Percentiles rank a stretch among this genome's conserved stretches.
phyloP scores from a whole-genome alignment of 64 coral and sea anemone genomes.

The Porites lutea region DNA sequence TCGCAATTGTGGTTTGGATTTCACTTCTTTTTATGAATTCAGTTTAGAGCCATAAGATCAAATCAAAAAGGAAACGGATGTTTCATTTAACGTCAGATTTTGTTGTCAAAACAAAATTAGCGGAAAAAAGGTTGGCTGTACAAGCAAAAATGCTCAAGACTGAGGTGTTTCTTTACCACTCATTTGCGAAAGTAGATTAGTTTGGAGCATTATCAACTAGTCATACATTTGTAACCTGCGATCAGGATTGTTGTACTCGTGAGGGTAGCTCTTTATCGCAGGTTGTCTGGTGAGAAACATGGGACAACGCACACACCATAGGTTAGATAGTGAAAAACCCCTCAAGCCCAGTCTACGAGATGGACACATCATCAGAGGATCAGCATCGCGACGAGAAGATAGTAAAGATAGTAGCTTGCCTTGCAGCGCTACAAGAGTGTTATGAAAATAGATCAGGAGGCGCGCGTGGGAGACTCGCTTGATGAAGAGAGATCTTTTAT shows the following conservation, averaged over 20 bases:
- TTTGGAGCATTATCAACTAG: background rate
- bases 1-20: background rate
- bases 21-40: background rate
- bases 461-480: too few relatives aligned
- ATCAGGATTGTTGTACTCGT: background rate
- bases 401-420: background rate
- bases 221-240: background rate
- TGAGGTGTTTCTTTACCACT: background rate
- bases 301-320: slow-evolving; percentile 23
- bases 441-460: background rate
- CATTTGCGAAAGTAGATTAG: background rate
- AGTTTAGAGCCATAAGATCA: background rate
- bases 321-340: too few relatives aligned
- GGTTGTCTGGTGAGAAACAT: background rate
- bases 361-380: background rate
- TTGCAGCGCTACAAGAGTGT: background rate
- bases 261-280: background rate
- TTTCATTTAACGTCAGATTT: too few relatives aligned
- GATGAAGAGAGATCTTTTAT: too few relatives aligned
- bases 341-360: background rate
- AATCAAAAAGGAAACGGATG: too few relatives aligned
- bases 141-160: background rate
- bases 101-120: too few relatives aligned
- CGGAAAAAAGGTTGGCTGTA: too few relatives aligned
- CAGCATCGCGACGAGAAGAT: background rate